phyloP scores from a whole-genome alignment of 2,797 vertebrate species.

The Morelia viridis region DNA sequence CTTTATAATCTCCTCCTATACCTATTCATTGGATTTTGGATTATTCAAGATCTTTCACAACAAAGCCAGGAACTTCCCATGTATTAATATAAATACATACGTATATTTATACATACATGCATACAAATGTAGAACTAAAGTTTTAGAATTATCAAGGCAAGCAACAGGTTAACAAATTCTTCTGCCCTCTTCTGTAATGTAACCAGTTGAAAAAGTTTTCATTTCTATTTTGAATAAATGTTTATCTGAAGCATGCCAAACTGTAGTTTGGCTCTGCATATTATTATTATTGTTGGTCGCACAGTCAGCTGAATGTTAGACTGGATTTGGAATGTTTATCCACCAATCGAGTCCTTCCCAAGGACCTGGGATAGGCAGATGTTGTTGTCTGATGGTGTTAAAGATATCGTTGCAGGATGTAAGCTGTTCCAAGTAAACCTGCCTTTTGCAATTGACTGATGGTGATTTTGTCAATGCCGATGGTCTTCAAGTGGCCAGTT shows the following conservation, averaged over 20 bases:
- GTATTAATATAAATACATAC: neutral
- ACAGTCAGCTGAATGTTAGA: neutral
- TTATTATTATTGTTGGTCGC: neutral
- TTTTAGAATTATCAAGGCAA: neutral
- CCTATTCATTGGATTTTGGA: neutral
- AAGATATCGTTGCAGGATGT: neutral
- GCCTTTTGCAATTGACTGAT: too few relatives aligned
- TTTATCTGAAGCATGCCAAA: too few relatives aligned
- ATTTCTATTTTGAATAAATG: too few relatives aligned
- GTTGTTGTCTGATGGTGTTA: neutral
- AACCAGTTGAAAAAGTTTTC: neutral
- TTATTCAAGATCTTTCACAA: neutral
- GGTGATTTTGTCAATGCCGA: too few relatives aligned
- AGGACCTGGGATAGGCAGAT: neutral
- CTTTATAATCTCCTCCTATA: neutral
- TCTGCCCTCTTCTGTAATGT: neutral
- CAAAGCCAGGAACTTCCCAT: neutral
- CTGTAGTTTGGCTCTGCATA: neutral
- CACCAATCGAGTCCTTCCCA: neutral
- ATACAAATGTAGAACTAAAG: neutral
- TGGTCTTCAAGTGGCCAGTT: too few relatives aligned
- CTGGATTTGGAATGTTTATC: neutral
- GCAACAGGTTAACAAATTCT: neutral
- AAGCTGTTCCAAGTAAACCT: neutral
- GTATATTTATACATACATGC: too few relatives aligned